Evolutionary conservation across 2,113 vertebrate genomes (phyloP).

Genomic region (Grallaria varia): DNA sequence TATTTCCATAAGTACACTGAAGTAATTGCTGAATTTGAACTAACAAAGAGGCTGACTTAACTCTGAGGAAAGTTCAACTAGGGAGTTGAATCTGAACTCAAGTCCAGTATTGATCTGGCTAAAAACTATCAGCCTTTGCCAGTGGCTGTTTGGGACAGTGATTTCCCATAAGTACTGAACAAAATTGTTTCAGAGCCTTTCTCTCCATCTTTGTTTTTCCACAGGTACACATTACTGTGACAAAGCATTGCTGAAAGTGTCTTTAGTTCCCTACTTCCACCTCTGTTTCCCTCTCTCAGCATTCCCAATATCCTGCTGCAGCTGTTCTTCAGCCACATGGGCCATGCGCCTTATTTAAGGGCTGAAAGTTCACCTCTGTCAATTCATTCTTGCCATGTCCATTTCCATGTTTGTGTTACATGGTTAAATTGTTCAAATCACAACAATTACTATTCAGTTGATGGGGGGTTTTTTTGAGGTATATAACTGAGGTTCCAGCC

Average conservation of each 20-base stretch:
- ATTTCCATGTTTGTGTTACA: background rate
- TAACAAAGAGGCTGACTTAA: background rate
- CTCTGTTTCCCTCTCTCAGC: background rate
- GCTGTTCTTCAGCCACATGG: background rate
- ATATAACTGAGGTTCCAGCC: background rate
- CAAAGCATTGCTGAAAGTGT: background rate
- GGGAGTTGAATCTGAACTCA: background rate
- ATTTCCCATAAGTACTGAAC: background rate
- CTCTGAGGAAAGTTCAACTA: background rate
- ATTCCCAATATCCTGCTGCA: background rate
- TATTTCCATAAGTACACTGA: slow-evolving; percentile 1
- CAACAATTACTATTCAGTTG: background rate
- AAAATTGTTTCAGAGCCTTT: background rate
- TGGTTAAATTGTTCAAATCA: background rate
- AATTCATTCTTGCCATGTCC: background rate
- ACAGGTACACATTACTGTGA: background rate
- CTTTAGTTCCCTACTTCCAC: background rate
- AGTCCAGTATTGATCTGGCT: background rate
- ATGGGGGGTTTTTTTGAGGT: background rate
- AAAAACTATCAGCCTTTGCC: background rate
- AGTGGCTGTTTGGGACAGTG: background rate
- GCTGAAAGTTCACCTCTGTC: background rate
- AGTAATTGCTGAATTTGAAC: slow-evolving; percentile 14
- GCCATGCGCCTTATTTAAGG: background rate
- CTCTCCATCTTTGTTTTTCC: background rate